Percentiles rank a stretch among this genome's conserved stretches.
Conservation (phyloP, 2,888 invertebrate genomes). For the Microplitis deprimator region DNA sequence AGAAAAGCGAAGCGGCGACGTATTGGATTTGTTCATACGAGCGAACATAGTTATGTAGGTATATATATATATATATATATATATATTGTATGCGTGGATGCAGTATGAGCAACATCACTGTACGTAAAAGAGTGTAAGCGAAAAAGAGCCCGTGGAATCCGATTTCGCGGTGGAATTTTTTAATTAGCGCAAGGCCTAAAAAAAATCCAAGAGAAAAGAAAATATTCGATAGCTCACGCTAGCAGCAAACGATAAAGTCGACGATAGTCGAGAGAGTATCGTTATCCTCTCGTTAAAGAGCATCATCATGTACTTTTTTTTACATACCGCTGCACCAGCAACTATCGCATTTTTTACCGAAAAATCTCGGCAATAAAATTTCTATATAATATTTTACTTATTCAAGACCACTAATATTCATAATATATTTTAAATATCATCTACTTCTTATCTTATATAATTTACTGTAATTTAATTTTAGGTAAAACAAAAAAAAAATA, state of each 20-base stretch:
- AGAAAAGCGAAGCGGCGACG: conserved; percentile 32
- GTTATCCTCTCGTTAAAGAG: conserved; percentile 24
- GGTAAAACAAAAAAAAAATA: no score
- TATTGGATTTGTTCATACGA: conserved; percentile 42
- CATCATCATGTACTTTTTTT: conserved; percentile 11
- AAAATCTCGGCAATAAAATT: background rate
- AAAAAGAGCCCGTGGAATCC: conserved; percentile 54
- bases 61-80: conserved; percentile 12
- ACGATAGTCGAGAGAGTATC: conserved; percentile 14
- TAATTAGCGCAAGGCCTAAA: conserved; percentile 63
- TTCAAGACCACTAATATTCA: background rate
- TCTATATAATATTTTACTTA: background rate
- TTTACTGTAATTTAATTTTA: background rate
- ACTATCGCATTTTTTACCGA: background rate
- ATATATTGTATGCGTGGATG: conserved; percentile 22
- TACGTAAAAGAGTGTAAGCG: conserved; percentile 14
- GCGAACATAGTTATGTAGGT: conserved; percentile 38
- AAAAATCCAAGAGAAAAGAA: conserved; percentile 53
- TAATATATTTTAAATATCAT: background rate
- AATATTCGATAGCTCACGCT: conserved; percentile 31
- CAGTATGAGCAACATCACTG: conserved; percentile 13
- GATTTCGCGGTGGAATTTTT: conserved; percentile 66
- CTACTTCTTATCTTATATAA: background rate
- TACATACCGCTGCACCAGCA: background rate
- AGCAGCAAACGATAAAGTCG: conserved; percentile 14